Evolutionary conservation across 2,888 invertebrate genomes (phyloP).

Genomic region (Euclidia mi): DNA sequence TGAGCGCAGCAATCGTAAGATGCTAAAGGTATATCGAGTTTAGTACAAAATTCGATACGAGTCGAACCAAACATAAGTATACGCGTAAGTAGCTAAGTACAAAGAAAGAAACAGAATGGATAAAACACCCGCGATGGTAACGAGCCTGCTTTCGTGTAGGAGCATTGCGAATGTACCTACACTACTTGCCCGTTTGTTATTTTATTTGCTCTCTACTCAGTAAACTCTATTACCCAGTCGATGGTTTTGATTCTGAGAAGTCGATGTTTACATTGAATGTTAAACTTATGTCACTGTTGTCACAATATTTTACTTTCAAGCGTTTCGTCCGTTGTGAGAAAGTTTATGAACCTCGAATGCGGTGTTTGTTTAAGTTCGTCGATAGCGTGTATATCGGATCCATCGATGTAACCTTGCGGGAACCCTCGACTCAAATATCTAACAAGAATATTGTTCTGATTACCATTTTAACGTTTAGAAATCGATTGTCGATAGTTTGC

Average conservation of each 20-base stretch:
- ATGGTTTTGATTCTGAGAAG: slow-evolving; percentile 87
- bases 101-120: slow-evolving; percentile 75
- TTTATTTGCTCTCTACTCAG: slow-evolving; percentile 86
- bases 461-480: slow-evolving; percentile 25
- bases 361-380: slow-evolving; percentile 72
- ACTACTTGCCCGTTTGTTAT: slow-evolving; percentile 78
- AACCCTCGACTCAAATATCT: slow-evolving; percentile 14
- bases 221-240: slow-evolving; percentile 84
- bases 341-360: slow-evolving; percentile 67
- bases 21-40: slow-evolving; percentile 40
- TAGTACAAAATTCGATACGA: slow-evolving; percentile 65
- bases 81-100: slow-evolving; percentile 70
- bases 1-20: slow-evolving; percentile 31
- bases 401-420: slow-evolving; percentile 46
- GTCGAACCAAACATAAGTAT: slow-evolving; percentile 67
- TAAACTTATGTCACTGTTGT: slow-evolving; percentile 83
- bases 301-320: slow-evolving; percentile 80
- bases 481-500: slow-evolving; percentile 57
- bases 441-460: slow-evolving; percentile 31
- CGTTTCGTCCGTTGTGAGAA: slow-evolving; percentile 73
- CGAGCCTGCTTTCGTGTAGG: slow-evolving; percentile 61
- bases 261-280: slow-evolving; percentile 83
- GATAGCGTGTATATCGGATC: slow-evolving; percentile 43
- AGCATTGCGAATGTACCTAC: slow-evolving; percentile 71
- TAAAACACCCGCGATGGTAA: slow-evolving; percentile 72